Evolutionary conservation across 1,140 invertebrate genomes (phyloP), one percentile per base, ranked within the genome.

Genomic region (Forficula auricularia): DNA sequence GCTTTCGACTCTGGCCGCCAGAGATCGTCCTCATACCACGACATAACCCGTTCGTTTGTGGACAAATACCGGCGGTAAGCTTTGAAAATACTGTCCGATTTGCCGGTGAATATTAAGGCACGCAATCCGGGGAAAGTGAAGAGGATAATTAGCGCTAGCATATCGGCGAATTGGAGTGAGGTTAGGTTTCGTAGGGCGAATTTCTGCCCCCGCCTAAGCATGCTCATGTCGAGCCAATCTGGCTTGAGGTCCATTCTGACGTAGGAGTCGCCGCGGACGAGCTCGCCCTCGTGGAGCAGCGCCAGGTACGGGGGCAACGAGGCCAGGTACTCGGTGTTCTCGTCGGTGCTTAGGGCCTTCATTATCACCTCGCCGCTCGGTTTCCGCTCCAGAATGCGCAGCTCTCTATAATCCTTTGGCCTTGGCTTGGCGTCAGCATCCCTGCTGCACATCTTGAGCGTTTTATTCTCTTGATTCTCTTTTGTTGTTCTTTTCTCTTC

Each of bases 1-100:
- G 53, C 58, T 4, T 37, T 39, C 35, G 54, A 51, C 3, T 51
- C 42, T 9, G 41, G 22, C 19, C 52, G 42, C 51, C 52, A 62
- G 6, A 59, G 46, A 36, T 60, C 52, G 2, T 54, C 58, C 13
- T 50, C 45, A 40, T 58, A 62, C 65, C 65, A 67, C 1, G 46
- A 31, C 10, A 54, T 45, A 2, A 65, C 52, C 36, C 63, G 54
- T 1, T 49, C 31, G 3, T 57, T 43, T 3, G 65, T 67, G 6
- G 47, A 50, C 13, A 64, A 36, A 37, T 67, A 66, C 7, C 64
- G 50, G 6, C 46, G 44, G 18, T 62, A 56, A 2, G 63, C 53
- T 19, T 46, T 46, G 42, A 34, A 47, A 2, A 48, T 38, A 12
- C 45, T 53, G 30, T 53, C 46, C 4, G 51, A 51, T 19, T 52